Evolutionary conservation across 2,888 invertebrate species (phyloP), one percentile per base, ranked within the genome.

Genomic region (Choristoneura rosaceana): DNA sequence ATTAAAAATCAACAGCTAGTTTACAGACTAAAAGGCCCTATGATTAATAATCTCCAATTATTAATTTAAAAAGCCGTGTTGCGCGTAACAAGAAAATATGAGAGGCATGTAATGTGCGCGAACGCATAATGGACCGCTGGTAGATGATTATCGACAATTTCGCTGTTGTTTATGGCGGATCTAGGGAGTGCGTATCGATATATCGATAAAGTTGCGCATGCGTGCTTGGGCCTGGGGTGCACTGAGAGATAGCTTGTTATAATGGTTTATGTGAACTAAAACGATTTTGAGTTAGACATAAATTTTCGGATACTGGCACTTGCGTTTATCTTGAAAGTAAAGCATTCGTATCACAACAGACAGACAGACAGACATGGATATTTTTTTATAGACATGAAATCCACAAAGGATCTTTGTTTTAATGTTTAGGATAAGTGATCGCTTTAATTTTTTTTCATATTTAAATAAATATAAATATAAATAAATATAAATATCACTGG

Each of bases 121-220:
- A 33, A 41, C 73, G 69, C 73, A 73, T 71, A 71, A 71, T 71
- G 63, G 71, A 63, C 43, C 68, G 43, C 73, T 41, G 67, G 71
- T 67, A 71, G 73, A 73, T 73, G 73, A 73, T 73, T 73, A 73
- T 73, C 73, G 73, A 68, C 73, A 68, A 73, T 73, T 73, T 69
- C 73, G 69, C 73, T 63, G 73, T 69, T 64, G 69, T 73, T 73
- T 73, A 73, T 73, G 73, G 64, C 52, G 59, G 69, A 73, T 73
- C 73, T 73, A 73, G 68, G 62, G 71, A 71, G 71, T 71, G 85
- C 84, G 89, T 88, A 86, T 76, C 83, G 87, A 87, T 90, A 89
- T 52, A 52, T 52, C 52, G 52, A 52, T 52, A 87, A 88, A 84
- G 82, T 85, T 78, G 87, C 87, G 87, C 91, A 91, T 86, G 77